Percentiles rank a stretch among this genome's conserved stretches.
Evolutionary conservation across 2,113 vertebrate species (phyloP).

Genomic region (Excalfactoria chinensis): DNA sequence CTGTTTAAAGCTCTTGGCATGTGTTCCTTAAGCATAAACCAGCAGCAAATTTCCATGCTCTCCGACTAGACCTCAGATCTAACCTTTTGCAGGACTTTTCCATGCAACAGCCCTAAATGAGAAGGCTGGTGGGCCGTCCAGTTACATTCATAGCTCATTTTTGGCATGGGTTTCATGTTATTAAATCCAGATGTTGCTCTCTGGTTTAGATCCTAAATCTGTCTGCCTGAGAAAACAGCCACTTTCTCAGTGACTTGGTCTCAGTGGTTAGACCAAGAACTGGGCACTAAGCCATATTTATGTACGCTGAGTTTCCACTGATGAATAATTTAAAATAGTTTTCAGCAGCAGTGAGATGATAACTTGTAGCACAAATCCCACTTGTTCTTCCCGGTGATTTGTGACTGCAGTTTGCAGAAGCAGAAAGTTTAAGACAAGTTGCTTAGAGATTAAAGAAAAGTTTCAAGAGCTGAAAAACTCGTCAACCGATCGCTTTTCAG

Average conservation of each 20-base stretch:
- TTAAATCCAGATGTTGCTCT: conserved; percentile 65
- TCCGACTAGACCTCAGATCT: conserved; percentile 5
- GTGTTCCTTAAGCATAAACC: not conserved
- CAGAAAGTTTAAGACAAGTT: not conserved
- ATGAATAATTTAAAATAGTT: conserved; percentile 60
- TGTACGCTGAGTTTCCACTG: conserved; percentile 57
- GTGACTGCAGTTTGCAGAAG: conserved; percentile 17
- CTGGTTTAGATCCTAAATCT: conserved; percentile 51
- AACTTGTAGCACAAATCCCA: conserved; percentile 33
- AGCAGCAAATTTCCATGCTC: conserved; percentile 50
- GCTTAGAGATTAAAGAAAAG: not conserved
- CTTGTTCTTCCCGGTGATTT: conserved; percentile 43
- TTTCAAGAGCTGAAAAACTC: conserved; percentile 14
- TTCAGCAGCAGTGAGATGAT: conserved; percentile 60
- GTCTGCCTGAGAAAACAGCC: conserved; percentile 57
- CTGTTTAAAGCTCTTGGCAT: not conserved
- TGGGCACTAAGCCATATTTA: conserved; percentile 60
- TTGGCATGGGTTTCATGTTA: conserved; percentile 48
- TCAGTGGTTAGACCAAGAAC: conserved; percentile 56
- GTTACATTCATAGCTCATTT: conserved; percentile 50
- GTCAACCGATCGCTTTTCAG: not conserved
- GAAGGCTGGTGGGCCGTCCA: not conserved
- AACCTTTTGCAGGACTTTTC: conserved; percentile 57
- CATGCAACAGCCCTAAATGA: not conserved
- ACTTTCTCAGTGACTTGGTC: conserved; percentile 61